phyloP scores from a whole-genome alignment of 2,888 invertebrate species.

The Mechanitis mazaeus region DNA sequence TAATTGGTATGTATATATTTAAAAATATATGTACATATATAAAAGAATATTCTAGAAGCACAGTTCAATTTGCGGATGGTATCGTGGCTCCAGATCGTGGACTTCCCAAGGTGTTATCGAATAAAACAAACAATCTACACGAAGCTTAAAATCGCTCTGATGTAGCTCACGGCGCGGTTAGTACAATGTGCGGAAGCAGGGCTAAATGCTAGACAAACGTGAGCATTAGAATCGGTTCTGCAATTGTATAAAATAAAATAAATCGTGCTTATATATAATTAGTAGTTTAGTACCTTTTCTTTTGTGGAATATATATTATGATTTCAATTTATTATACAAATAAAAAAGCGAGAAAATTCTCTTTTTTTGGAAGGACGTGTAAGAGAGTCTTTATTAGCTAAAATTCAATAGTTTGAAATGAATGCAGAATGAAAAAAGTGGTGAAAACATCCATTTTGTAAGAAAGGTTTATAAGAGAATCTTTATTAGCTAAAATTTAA shows the following conservation, averaged over 20 bases:
- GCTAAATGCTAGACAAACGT: slow-evolving; percentile 18
- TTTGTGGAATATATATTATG: background rate
- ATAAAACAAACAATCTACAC: slow-evolving; percentile 49
- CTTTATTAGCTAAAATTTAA: no score
- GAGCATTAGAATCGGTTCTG: slow-evolving; percentile 8
- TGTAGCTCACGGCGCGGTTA: slow-evolving; percentile 54
- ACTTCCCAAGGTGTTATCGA: slow-evolving; percentile 56
- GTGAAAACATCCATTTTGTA: no score
- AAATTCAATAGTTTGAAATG: no score
- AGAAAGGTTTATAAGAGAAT: no score
- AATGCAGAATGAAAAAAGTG: no score
- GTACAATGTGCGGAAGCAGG: slow-evolving; percentile 64
- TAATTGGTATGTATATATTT: background rate
- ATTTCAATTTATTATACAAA: no score
- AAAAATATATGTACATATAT: slow-evolving; percentile 1
- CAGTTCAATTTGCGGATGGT: slow-evolving; percentile 7
- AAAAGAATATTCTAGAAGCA: slow-evolving; percentile 11
- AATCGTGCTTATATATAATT: background rate
- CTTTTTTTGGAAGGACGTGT: no score
- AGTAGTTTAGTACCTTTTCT: background rate
- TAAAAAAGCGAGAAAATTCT: no score
- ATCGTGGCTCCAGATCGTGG: slow-evolving; percentile 31
- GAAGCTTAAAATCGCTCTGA: slow-evolving; percentile 43
- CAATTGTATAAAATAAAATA: slow-evolving; percentile 8
- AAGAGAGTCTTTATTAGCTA: no score